A percentile compares a stretch with the other conserved stretches of the same genome.
Conservation (phyloP, 1,140 invertebrate genomes). For the Trichomalopsis sarcophagae region DNA sequence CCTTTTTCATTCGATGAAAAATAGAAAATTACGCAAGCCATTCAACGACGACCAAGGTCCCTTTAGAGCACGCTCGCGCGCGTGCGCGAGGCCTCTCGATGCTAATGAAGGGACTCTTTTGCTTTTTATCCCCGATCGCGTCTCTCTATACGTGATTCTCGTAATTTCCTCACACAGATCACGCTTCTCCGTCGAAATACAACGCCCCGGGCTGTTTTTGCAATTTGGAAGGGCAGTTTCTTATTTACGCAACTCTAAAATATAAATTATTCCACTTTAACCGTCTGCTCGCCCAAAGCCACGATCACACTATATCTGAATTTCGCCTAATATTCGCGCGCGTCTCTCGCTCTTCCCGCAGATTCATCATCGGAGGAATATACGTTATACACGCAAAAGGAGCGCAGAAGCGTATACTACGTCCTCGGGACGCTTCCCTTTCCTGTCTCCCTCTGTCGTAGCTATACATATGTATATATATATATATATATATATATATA, state of each 20-base stretch:
- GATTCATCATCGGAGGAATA: background rate
- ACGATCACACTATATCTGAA: too few species aligned
- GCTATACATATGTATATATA: background rate
- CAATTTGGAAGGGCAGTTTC: too few species aligned
- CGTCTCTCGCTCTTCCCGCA: background rate
- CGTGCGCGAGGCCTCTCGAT: constrained; percentile 44
- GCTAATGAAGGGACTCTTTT: constrained; percentile 42
- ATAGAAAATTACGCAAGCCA: constrained; percentile 39
- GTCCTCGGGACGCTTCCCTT: constrained; percentile 22
- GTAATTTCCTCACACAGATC: too few species aligned
- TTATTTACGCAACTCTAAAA: too few species aligned
- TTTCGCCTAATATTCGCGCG: background rate
- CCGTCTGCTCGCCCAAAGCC: too few species aligned
- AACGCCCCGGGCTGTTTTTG: too few species aligned
- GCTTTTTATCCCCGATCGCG: constrained; percentile 6
- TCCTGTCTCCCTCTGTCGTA: background rate
- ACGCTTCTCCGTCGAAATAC: too few species aligned
- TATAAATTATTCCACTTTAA: too few species aligned
- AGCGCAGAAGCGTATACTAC: background rate
- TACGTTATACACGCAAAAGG: background rate
- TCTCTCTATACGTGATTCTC: background rate
- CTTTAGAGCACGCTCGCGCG: background rate
- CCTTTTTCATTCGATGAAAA: constrained; percentile 13
- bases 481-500: too few species aligned
- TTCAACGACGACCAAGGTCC: constrained; percentile 26